phyloP scores from a whole-genome alignment of 2,797 vertebrate genomes.

The Distichodus sexfasciatus region DNA sequence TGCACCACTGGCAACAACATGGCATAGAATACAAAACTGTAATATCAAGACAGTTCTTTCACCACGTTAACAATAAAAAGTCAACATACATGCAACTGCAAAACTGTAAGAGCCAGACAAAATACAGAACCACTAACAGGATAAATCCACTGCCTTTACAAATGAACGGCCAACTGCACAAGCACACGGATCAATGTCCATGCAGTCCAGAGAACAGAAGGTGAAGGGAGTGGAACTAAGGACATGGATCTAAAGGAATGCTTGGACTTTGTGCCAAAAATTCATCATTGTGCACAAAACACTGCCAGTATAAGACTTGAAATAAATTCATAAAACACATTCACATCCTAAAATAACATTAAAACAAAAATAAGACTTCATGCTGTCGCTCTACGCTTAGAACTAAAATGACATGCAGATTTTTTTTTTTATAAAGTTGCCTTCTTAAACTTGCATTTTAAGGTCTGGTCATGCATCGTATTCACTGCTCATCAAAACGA shows the following conservation, averaged over 20 bases:
- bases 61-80: conserved; percentile 10
- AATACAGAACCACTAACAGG: conserved; percentile 13
- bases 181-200: not conserved
- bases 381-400: not conserved
- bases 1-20: conserved; percentile 7
- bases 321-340: not conserved
- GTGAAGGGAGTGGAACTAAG: not conserved
- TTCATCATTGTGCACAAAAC: conserved; percentile 1
- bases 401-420: not conserved
- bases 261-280: not conserved
- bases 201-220: not conserved
- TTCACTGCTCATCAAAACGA: conserved; percentile 2
- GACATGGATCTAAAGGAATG: not conserved
- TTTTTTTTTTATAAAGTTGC: not conserved
- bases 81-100: conserved; percentile 26
- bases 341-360: not conserved
- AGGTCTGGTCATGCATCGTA: not conserved
- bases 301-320: not conserved
- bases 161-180: not conserved
- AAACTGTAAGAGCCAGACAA: not conserved
- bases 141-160: conserved; percentile 1
- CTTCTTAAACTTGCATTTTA: not conserved
- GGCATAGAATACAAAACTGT: conserved; percentile 16
- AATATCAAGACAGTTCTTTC: not conserved
- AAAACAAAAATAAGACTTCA: not conserved